Evolutionary conservation across 2,797 vertebrate genomes (phyloP).

Genomic region (Lepus oiostolus): DNA sequence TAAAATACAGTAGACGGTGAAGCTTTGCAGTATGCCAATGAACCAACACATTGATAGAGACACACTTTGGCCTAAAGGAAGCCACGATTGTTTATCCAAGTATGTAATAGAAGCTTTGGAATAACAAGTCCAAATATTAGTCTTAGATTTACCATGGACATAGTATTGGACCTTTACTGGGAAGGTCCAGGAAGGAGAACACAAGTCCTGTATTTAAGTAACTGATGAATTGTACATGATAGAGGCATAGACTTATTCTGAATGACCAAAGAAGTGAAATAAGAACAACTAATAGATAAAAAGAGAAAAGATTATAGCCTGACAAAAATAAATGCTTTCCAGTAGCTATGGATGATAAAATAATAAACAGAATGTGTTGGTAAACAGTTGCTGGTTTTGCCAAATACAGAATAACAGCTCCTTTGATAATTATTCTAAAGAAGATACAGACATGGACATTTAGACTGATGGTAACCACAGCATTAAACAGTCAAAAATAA

Average conservation of each 20-base stretch:
- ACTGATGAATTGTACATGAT: neutral
- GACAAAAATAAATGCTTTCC: neutral
- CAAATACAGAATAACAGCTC: neutral
- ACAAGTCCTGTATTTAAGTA: neutral
- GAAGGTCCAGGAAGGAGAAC: neutral
- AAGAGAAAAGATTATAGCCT: neutral
- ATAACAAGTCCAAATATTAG: neutral
- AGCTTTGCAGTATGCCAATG: neutral
- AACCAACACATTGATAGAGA: neutral
- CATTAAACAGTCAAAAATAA: slow-evolving; percentile 9
- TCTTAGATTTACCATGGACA: neutral
- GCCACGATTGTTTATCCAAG: neutral
- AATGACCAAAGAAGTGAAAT: neutral
- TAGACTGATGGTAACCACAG: neutral
- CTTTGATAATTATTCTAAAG: neutral
- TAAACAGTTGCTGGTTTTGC: neutral
- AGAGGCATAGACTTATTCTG: neutral
- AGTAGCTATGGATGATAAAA: neutral
- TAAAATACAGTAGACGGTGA: neutral
- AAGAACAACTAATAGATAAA: neutral
- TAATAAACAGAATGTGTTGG: neutral
- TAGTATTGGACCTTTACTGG: neutral
- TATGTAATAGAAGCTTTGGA: neutral
- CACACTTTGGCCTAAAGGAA: neutral
- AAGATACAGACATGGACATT: neutral